These are phyloP conservation scores for Calameuta filiformis DNA, from an alignment of 2,888 invertebrate species.

Conservation along the genomic window DNA sequence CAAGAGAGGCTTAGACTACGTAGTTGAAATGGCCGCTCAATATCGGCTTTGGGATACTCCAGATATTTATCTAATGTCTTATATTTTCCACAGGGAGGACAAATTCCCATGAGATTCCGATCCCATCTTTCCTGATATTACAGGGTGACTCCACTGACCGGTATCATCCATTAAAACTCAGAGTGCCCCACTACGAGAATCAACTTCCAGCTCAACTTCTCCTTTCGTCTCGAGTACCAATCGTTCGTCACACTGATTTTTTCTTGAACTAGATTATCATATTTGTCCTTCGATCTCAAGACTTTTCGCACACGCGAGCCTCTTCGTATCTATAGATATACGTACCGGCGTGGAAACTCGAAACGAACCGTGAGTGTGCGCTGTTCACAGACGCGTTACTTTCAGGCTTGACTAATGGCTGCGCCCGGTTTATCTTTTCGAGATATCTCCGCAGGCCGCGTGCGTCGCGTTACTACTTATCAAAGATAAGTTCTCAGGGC, in stretches of 20 bases:
- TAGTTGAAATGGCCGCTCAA: constrained; percentile 54
- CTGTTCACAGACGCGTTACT: neutral
- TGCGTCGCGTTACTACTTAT: constrained; percentile 50
- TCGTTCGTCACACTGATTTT: neutral
- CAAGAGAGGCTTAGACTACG: constrained; percentile 61
- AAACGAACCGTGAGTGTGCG: neutral
- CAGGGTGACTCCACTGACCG: constrained; percentile 10
- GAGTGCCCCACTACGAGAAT: constrained; percentile 2
- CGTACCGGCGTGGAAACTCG: neutral
- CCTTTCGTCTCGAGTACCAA: too few relatives aligned
- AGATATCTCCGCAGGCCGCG: constrained; percentile 41
- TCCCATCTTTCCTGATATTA: constrained; percentile 31
- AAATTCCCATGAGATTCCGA: constrained; percentile 39
- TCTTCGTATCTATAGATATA: neutral
- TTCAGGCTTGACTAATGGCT: neutral
- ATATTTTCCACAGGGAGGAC: constrained; percentile 57
- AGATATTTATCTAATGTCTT: constrained; percentile 64
- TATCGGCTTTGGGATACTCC: constrained; percentile 64
- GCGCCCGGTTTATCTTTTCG: constrained; percentile 40
- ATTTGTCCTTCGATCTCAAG: neutral
- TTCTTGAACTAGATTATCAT: neutral
- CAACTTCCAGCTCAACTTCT: neutral
- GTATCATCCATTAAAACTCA: constrained; percentile 4
- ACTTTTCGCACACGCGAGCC: neutral
- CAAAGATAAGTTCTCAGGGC: constrained; percentile 50